Base-by-base conservation (phyloP, 2,113 vertebrate genomes). In the Cebidichthys violaceus region DNA sequence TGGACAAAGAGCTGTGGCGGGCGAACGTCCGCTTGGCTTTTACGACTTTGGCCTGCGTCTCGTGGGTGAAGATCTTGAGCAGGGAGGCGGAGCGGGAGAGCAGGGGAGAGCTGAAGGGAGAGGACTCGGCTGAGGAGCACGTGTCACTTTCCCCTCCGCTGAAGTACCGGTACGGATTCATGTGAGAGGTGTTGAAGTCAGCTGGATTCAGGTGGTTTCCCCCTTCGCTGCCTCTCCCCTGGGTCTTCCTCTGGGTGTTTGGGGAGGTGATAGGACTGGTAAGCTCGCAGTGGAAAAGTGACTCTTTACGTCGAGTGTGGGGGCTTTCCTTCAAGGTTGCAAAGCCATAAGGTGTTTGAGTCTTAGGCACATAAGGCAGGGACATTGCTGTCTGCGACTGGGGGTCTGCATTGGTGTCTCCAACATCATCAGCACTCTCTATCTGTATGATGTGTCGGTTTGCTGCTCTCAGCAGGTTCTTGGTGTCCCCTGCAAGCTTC, bases 61-160 rank as follows among this genome's bases (percentile, higher is more conserved):
- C 98, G 41, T 97, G 97, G 29, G 96, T 97, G 85, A 99, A 98
- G 89, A 98, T 95, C 91, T 96, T 97, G 72, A 99, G 96, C 81
- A 99, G 94, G 0, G 98, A 99, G 11, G 97, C 96, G 0, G 98
- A 99, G 70, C 98, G 97, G 0, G 98, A 98, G 0, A 99, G 95
- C 85, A 99, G 90, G 0, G 98, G 98, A 0, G 98, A 99, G 64
- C 96, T 96, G 29, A 99, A 99, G 0, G 98, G 98, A 0, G 98
- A 99, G 0, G 98, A 99, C 90, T 99, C 98, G 0, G 97, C 97
- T 0, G 98, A 99, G 33, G 98, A 99, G 81, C 97, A 97, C 0
- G 98, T 99, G 93, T 99, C 98, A 2, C 98, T 99, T 73, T 99
- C 98, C 0, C 97, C 97, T 0, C 98, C 98, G 0, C 98, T 98